phyloP scores from a whole-genome alignment of 2,888 invertebrate genomes.

The Netelia fuscicornis region DNA sequence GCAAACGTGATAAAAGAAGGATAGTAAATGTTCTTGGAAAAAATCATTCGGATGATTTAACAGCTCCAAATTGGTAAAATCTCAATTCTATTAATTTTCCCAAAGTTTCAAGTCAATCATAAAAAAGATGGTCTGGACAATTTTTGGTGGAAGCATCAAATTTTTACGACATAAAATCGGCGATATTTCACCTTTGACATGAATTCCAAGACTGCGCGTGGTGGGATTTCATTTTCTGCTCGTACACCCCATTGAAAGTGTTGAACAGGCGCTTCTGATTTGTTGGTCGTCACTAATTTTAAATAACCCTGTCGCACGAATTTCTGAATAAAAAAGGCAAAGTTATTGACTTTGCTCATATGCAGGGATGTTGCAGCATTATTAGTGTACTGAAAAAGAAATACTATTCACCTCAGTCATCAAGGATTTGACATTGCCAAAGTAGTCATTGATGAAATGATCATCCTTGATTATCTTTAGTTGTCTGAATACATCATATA shows the following conservation, averaged over 20 bases:
- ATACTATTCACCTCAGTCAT: constrained; percentile 74
- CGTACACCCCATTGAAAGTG: constrained; percentile 87
- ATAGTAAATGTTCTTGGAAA: not conserved
- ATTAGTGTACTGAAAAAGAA: not conserved
- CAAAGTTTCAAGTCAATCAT: not conserved
- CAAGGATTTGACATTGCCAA: constrained; percentile 76
- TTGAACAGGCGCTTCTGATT: constrained; percentile 81
- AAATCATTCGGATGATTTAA: not conserved
- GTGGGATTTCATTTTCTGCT: constrained; percentile 85
- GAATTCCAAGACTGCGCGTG: constrained; percentile 85
- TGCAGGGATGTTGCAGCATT: not conserved
- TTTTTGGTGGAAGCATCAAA: constrained; percentile 30
- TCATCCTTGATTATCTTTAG: constrained; percentile 85
- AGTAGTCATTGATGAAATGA: constrained; percentile 75
- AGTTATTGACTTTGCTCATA: not conserved
- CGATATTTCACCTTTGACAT: constrained; percentile 85
- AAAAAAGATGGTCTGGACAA: constrained; percentile 26
- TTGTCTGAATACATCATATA: constrained; percentile 83
- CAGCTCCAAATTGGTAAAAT: not conserved
- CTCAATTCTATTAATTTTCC: not conserved
- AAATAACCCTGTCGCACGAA: constrained; percentile 80
- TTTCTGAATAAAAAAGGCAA: constrained; percentile 79
- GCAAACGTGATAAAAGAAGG: constrained; percentile 14
- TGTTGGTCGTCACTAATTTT: constrained; percentile 76
- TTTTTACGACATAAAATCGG: constrained; percentile 1